Evolutionary conservation across 2,797 vertebrate genomes (phyloP), one percentile per base, ranked within the genome.

Genomic region (Rhinella marina): DNA sequence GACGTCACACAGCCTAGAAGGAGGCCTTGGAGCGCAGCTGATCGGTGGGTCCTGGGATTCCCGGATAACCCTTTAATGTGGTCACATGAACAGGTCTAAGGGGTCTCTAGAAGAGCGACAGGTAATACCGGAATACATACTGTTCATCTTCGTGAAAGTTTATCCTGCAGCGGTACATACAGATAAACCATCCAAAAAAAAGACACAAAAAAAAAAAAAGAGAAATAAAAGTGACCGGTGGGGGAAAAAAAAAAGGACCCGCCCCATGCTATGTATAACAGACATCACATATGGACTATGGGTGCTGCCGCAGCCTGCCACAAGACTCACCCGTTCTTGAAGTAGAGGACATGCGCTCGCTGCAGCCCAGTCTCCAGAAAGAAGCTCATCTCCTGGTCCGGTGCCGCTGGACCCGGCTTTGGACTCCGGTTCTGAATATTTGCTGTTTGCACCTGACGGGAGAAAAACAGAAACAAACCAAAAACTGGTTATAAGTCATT

Each of bases 311-410:
- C 76, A 27, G 13, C 23, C 9, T 1, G 13, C 5, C 66, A 14
- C 8, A 27, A 12, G 23, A 91, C 96, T 95, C 93, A 99, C 98
- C 98, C 98, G 23, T 99, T 99, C 95, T 98, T 99, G 94, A 99
- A 99, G 94, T 99, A 98, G 83, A 99, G 97, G 92, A 99, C 97
- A 87, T 99, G 98, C 57, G 98, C 98, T 93, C 98, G 97, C 92
- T 99, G 98, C 87, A 99, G 96, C 91, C 98, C 98, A 0, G 97
- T 99, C 95, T 99, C 98, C 91, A 99, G 94, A 93, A 99, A 99
- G 95, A 97, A 99, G 72, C 98, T 97, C 92, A 99, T 96, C 91
- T 99, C 98, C 93, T 99, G 97, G 90, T 99, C 98, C 88, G 97
- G 98, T 68, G 96, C 92, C 73, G 96, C 93, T 1, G 97, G 97